Percentiles rank a stretch among this genome's conserved stretches.
Conservation (phyloP, 53 echinoderm and acorn worm genomes). For the Paelopatides confundens region DNA sequence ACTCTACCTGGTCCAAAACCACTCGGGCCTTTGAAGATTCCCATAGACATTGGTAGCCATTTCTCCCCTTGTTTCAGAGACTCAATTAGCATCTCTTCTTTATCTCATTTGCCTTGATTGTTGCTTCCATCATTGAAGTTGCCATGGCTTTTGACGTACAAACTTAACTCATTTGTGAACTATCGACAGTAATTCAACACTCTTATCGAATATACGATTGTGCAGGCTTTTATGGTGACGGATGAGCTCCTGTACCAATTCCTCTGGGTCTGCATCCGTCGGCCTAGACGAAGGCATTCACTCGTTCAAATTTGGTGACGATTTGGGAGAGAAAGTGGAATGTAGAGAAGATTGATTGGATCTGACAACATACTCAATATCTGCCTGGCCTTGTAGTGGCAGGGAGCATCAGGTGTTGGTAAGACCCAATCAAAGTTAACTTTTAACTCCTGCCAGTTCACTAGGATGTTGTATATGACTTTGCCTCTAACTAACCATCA, state of each 20-base stretch:
- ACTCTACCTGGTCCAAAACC: too few relatives aligned
- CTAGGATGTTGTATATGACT: conserved; percentile 5
- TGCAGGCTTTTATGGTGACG: conserved; percentile 4
- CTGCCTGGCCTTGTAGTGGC: background rate
- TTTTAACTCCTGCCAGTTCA: conserved; percentile 22
- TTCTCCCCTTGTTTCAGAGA: too few relatives aligned
- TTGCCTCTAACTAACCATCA: background rate
- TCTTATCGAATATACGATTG: background rate
- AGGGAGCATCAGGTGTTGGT: background rate
- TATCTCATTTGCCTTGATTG: too few relatives aligned
- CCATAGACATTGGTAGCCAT: too few relatives aligned
- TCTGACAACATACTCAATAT: background rate
- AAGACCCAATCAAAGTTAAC: background rate
- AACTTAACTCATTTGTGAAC: background rate
- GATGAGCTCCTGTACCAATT: background rate
- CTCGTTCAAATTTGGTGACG: background rate
- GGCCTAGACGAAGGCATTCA: background rate
- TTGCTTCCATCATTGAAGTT: too few relatives aligned
- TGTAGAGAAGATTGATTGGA: background rate
- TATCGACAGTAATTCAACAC: background rate
- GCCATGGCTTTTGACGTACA: too few relatives aligned
- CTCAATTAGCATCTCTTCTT: too few relatives aligned
- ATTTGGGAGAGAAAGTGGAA: background rate
- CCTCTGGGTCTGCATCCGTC: background rate
- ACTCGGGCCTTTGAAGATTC: too few relatives aligned